These are phyloP conservation scores for Drosophila bocqueti DNA, from an alignment of 1,140 invertebrate genomes.

Conservation along the genomic window DNA sequence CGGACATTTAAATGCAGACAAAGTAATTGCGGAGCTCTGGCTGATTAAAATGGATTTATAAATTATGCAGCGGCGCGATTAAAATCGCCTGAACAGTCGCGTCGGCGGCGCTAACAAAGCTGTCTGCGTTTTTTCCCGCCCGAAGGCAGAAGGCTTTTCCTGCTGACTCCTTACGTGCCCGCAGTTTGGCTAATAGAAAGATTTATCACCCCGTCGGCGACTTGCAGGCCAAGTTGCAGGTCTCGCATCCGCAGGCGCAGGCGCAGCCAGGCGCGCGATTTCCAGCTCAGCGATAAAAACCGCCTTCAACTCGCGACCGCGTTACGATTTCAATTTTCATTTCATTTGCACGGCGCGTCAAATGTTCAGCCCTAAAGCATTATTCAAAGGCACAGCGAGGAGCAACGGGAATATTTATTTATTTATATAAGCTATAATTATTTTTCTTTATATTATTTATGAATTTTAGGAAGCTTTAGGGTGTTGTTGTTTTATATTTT, in stretches of 20 bases:
- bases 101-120: constrained; percentile 73
- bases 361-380: constrained; percentile 53
- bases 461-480: background rate
- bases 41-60: constrained; percentile 84
- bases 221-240: constrained; percentile 51
- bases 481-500: background rate
- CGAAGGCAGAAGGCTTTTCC: constrained; percentile 4
- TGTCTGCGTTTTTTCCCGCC: constrained; percentile 13
- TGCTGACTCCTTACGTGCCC: constrained; percentile 37
- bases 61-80: constrained; percentile 82
- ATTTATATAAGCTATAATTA: too few relatives aligned
- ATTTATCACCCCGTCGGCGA: constrained; percentile 76
- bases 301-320: constrained; percentile 52
- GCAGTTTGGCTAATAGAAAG: constrained; percentile 83
- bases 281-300: constrained; percentile 68
- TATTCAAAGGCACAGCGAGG: constrained; percentile 57
- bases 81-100: constrained; percentile 72
- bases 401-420: too few relatives aligned
- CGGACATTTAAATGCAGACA: constrained; percentile 84
- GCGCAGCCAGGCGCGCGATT: constrained; percentile 36
- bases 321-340: constrained; percentile 80
- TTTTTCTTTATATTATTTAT: background rate
- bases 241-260: constrained; percentile 6
- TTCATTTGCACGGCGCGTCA: constrained; percentile 77
- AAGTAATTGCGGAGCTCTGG: constrained; percentile 76